Evolutionary conservation across 53 echinoderm and acorn worm species (phyloP).

Genomic region (Apostichopus leukothele): DNA sequence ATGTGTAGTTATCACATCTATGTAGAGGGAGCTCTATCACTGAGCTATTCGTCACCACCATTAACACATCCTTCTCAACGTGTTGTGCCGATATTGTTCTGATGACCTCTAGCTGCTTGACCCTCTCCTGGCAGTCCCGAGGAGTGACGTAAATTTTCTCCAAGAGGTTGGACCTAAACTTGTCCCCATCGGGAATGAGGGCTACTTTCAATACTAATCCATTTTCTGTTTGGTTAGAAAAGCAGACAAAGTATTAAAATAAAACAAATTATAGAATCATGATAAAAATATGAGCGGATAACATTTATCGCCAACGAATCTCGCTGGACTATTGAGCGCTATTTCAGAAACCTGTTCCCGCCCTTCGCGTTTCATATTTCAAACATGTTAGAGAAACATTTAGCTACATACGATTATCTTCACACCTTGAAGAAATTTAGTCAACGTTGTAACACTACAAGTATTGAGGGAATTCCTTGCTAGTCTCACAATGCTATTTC

Average conservation of each 20-base stretch:
- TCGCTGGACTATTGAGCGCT: too few relatives aligned
- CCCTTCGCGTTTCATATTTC: too few relatives aligned
- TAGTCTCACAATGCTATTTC: too few relatives aligned
- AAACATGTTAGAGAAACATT: too few relatives aligned
- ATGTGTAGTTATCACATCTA: constrained; percentile 67
- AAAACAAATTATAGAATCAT: too few relatives aligned
- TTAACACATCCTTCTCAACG: constrained; percentile 46
- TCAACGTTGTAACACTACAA: too few relatives aligned
- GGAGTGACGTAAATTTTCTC: constrained; percentile 78
- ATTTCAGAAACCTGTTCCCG: too few relatives aligned
- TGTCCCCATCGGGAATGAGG: constrained; percentile 58
- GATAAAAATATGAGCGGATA: too few relatives aligned
- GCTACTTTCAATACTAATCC: constrained; percentile 82
- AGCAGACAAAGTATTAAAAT: not conserved
- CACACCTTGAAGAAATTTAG: too few relatives aligned
- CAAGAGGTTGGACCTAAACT: constrained; percentile 69
- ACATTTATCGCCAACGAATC: too few relatives aligned
- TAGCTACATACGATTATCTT: too few relatives aligned
- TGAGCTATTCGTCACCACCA: constrained; percentile 83
- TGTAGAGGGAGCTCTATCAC: constrained; percentile 79
- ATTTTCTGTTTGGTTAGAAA: constrained; percentile 60
- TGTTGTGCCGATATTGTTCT: not conserved
- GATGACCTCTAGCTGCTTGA: constrained; percentile 79
- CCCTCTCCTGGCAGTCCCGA: constrained; percentile 60
- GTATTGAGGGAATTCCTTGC: too few relatives aligned